Evolutionary conservation across 2,797 vertebrate species (phyloP).

Genomic region (Protosalanx chinensis): DNA sequence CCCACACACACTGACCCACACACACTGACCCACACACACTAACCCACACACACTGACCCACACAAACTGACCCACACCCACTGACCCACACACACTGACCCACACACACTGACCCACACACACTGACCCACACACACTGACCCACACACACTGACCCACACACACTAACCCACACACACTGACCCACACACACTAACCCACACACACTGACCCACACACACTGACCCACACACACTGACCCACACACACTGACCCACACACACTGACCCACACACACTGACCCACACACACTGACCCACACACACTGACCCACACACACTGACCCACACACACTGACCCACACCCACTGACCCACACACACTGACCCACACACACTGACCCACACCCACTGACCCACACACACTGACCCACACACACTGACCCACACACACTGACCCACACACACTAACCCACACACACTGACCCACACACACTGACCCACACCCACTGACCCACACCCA

Average conservation of each 20-base stretch:
- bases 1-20: conserved; percentile 19
- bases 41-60: too few relatives aligned
- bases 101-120: conserved; percentile 32
- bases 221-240: background rate
- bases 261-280: conserved; percentile 74
- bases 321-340: too few relatives aligned
- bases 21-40: conserved; percentile 55
- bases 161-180: conserved; percentile 54
- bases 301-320: conserved; percentile 55
- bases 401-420: conserved; percentile 74
- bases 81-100: background rate
- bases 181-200: too few relatives aligned
- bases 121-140: conserved; percentile 74
- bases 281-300: conserved; percentile 19
- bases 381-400: conserved; percentile 32
- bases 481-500: background rate
- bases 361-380: background rate
- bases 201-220: background rate
- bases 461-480: too few relatives aligned
- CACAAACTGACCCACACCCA: background rate
- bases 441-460: conserved; percentile 54
- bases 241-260: conserved; percentile 32
- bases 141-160: conserved; percentile 19
- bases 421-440: conserved; percentile 19
- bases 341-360: background rate